Evolutionary conservation across 2,113 vertebrate species (phyloP).

Genomic region (Silurus asotus): DNA sequence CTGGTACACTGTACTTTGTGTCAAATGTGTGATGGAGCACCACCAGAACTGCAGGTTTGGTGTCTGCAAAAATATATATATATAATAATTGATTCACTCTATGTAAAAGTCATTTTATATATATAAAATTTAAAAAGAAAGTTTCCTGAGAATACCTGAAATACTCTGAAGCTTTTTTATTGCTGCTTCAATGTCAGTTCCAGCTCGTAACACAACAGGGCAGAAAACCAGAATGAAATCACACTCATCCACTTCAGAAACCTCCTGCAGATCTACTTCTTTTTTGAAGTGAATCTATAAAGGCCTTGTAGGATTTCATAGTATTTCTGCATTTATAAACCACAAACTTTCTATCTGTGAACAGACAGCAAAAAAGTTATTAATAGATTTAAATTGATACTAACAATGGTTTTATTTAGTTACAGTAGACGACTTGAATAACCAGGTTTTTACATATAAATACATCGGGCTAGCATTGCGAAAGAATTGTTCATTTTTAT

Average conservation of each 20-base stretch:
- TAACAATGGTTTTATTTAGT: too few relatives aligned
- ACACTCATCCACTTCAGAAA: background rate
- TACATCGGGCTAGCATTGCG: too few relatives aligned
- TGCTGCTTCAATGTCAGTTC: background rate
- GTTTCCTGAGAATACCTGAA: background rate
- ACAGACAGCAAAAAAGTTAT: too few relatives aligned
- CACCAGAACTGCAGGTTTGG: background rate
- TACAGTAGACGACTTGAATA: too few relatives aligned
- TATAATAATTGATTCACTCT: background rate
- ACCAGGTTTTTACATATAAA: too few relatives aligned
- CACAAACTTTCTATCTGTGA: too few relatives aligned
- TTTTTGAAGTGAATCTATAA: too few relatives aligned
- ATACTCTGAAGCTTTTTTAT: background rate
- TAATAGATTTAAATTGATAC: too few relatives aligned
- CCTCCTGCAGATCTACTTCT: background rate
- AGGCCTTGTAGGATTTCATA: too few relatives aligned
- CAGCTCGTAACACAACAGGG: conserved; percentile 4
- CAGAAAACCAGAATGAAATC: background rate
- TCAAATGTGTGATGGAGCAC: conserved; percentile 4
- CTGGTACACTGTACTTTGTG: background rate
- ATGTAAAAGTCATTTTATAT: background rate
- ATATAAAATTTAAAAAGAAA: background rate
- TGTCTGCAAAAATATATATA: background rate
- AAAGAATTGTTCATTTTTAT: too few relatives aligned
- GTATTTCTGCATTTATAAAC: too few relatives aligned